A percentile compares a stretch with the other conserved stretches of the same genome.
Evolutionary conservation across 2,888 invertebrate species (phyloP).

Genomic region (Cheilosia scutellata): DNA sequence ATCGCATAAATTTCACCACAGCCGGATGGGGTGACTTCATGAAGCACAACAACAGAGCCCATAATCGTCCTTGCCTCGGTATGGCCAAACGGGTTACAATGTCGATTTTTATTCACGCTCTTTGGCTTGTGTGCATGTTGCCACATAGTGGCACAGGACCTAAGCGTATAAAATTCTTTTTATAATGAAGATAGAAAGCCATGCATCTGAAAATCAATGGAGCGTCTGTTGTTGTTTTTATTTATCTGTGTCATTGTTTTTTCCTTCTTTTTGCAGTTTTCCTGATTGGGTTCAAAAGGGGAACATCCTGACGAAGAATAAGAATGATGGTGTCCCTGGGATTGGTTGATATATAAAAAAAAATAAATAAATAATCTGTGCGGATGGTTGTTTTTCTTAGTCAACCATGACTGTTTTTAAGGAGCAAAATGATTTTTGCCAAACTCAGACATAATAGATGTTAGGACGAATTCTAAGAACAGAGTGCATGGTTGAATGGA

Average conservation of each 20-base stretch:
- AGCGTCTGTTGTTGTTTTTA: conserved; percentile 48
- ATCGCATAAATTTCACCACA: conserved; percentile 58
- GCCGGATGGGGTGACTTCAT: conserved; percentile 26
- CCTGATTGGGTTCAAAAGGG: conserved; percentile 54
- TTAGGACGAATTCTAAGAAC: too few relatives aligned
- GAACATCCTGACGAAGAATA: conserved; percentile 18
- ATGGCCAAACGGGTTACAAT: conserved; percentile 40
- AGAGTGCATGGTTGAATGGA: too few relatives aligned
- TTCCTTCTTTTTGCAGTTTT: conserved; percentile 11
- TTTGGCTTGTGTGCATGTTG: conserved; percentile 46
- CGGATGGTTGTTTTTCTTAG: conserved; percentile 25
- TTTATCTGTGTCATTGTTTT: conserved; percentile 13
- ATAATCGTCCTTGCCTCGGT: conserved; percentile 20
- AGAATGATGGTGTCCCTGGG: conserved; percentile 33
- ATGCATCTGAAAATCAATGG: conserved; percentile 58
- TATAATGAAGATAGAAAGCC: conserved; percentile 60
- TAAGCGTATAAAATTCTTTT: conserved; percentile 22
- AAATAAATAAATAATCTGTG: conserved; percentile 30
- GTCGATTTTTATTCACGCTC: conserved; percentile 53
- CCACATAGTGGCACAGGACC: conserved; percentile 19
- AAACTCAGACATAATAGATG: neutral
- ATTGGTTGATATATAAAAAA: conserved; percentile 7
- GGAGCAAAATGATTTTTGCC: conserved; percentile 9
- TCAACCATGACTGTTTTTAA: conserved; percentile 15
- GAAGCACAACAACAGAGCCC: conserved; percentile 2